These are phyloP conservation scores for Ceyx cyanopectus DNA, from an alignment of 2,113 vertebrate species.

Conservation along the genomic window DNA sequence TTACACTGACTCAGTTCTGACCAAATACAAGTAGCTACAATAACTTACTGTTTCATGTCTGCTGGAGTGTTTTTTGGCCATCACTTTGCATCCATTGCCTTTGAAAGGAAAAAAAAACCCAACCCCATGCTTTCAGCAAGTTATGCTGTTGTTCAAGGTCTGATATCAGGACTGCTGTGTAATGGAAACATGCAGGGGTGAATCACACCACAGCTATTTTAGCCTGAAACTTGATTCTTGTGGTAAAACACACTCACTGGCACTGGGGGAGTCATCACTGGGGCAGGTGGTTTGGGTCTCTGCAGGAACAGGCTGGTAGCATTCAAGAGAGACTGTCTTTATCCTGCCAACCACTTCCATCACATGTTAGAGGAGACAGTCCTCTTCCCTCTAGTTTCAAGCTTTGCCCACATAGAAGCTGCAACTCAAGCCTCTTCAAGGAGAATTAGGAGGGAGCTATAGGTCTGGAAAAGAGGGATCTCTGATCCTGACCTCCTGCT, in stretches of 20 bases:
- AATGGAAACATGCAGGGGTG: not conserved
- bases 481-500: not conserved
- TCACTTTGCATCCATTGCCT: not conserved
- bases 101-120: not conserved
- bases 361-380: not conserved
- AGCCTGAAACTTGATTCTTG: not conserved
- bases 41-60: not conserved
- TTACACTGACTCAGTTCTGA: not conserved
- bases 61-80: not conserved
- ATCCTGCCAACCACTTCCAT: rapidly evolving
- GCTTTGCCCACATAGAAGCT: not conserved
- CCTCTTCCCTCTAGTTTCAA: not conserved
- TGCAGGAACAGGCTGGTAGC: not conserved
- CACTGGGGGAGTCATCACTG: not conserved
- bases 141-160: not conserved
- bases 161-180: not conserved
- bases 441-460: not conserved
- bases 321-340: not conserved
- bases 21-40: not conserved
- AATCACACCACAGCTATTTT: not conserved
- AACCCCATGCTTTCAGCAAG: not conserved
- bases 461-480: not conserved
- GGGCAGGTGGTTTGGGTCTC: not conserved
- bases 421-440: not conserved
- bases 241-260: not conserved